Evolutionary conservation across 1,140 invertebrate genomes (phyloP), one percentile per base, ranked within the genome.

Genomic region (Diorhabda carinulata): DNA sequence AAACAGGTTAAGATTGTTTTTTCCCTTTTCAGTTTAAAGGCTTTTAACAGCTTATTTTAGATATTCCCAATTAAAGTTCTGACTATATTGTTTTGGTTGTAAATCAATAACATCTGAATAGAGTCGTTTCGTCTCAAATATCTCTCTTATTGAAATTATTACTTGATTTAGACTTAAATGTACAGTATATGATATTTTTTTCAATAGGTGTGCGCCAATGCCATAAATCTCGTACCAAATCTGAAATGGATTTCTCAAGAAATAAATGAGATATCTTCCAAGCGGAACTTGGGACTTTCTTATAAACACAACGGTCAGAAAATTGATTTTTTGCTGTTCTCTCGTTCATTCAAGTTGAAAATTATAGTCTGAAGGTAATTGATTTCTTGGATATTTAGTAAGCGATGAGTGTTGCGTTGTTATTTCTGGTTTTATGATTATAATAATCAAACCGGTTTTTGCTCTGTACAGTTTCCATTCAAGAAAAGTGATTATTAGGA

Each of bases 341-440:
- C 47, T n/a, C 47, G n/a, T 64, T 57, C 63, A 64, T 64, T 64
- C 63, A 64, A 56, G 63, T 64, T 64, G 44, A 64, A 64, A 64
- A 64, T 64, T 64, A 64, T 60, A 10, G 47, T 52, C 47, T 52
- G n/a, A n/a, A 52, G n/a, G n/a, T 62, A 62, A 62, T 44, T 5
- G 61, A 62, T 62, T 62, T 62, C 61, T 62, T 62, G 41, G 61
- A 62, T 10, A 62, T 62, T 62, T 62, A 62, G 61, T 43, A 62
- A 52, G 6, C 47, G 47, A 52, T 52, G 47, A n/a, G 47, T 52
- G 47, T 52, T 52, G 6, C 47, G 47, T 52, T 52, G n/a, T 52
- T 52, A 52, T 52, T 52, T 52, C 47, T 52, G 6, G 47, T 52
- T 52, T 52, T 52, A n/a, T 52, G 47, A 52, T 52, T 52, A 52